These are phyloP conservation scores for Oscheius sp. DNA, from an alignment of 2,888 invertebrate genomes.

Conservation along the genomic window DNA sequence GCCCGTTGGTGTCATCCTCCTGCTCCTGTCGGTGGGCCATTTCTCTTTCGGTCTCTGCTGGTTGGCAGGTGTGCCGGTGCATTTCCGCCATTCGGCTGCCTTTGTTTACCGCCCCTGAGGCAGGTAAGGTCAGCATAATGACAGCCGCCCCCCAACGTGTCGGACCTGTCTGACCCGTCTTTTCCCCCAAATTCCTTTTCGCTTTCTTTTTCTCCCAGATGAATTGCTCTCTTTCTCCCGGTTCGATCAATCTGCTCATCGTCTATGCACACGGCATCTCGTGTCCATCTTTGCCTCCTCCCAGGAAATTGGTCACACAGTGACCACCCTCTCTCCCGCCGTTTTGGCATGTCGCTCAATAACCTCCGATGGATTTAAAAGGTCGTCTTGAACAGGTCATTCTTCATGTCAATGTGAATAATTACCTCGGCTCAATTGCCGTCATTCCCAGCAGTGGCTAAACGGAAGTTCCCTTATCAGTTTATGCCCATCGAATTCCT, in stretches of 20 bases:
- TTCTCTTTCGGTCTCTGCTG: not conserved
- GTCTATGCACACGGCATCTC: not conserved
- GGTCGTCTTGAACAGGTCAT: slow-evolving; percentile 2
- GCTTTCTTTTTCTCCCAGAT: not conserved
- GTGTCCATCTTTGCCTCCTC: not conserved
- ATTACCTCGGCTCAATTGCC: slow-evolving; percentile 12
- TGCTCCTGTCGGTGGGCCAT: too few species aligned
- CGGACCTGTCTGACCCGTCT: not conserved
- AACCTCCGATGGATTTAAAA: slow-evolving; percentile 3
- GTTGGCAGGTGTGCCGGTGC: slow-evolving; percentile 23
- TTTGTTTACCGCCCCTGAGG: slow-evolving; percentile 32
- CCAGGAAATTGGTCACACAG: slow-evolving; percentile 2
- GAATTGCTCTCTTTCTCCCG: slow-evolving; percentile 4
- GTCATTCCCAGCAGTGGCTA: not conserved
- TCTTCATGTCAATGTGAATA: slow-evolving; percentile 25
- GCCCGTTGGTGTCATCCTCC: too few species aligned
- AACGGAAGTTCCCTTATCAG: not conserved
- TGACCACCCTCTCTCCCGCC: not conserved
- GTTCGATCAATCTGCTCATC: slow-evolving; percentile 10
- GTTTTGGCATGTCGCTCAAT: slow-evolving; percentile 3
- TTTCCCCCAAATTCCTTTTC: not conserved
- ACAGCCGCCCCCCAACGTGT: too few species aligned
- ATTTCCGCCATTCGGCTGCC: slow-evolving; percentile 15
- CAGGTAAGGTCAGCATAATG: slow-evolving; percentile 36
- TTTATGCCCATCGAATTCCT: not conserved